Evolutionary conservation across 2,888 invertebrate genomes (phyloP), one percentile per base, ranked within the genome.

Genomic region (Diogma glabrata): DNA sequence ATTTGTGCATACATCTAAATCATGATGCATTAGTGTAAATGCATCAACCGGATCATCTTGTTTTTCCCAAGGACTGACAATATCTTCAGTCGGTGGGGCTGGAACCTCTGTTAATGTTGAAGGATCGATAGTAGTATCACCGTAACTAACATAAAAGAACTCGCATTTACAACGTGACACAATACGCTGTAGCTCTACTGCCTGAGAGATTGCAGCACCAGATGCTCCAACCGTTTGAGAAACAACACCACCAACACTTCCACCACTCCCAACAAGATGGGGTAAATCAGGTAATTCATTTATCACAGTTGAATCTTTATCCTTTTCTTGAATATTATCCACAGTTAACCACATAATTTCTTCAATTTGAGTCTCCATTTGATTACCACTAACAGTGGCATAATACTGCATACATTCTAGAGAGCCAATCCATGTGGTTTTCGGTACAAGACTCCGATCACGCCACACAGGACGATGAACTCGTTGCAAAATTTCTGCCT

Each of bases 351-450:
- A 99, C 76, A 93, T 90, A 58, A 97, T 93, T 69, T 93, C 90
- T 76, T 75, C 80, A 58, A 77, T 75, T 12, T 81, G 71, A 30
- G 80, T 78, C 61, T 84, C 84, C 55, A 78, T 76, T 62, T 83
- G 81, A 7, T 30, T 30, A 26, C 80, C 80, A 65, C 87, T 87
- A 47, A 97, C 94, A 8, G 99, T 99, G 10, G 97, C 97, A 73
- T 97, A 99, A 74, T 99, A 99, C 78, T 97, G 97, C 93, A 99
- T 94, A 70, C 96, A 94, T 64, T 91, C 89, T 10, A 99, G 74
- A 50, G 88, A 83, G 17, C 96, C 96, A 56, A 88, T 84, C 95
- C 97, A 97, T 0, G 96, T 93, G 1, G 88, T 87, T 71, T 97
- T 97, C 24, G 88, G 82, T n/a, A 93, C 86, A 3, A 92, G 73